Evolutionary conservation across 2,113 vertebrate genomes (phyloP), one percentile per base, ranked within the genome.

Genomic region (Elanoides forficatus): DNA sequence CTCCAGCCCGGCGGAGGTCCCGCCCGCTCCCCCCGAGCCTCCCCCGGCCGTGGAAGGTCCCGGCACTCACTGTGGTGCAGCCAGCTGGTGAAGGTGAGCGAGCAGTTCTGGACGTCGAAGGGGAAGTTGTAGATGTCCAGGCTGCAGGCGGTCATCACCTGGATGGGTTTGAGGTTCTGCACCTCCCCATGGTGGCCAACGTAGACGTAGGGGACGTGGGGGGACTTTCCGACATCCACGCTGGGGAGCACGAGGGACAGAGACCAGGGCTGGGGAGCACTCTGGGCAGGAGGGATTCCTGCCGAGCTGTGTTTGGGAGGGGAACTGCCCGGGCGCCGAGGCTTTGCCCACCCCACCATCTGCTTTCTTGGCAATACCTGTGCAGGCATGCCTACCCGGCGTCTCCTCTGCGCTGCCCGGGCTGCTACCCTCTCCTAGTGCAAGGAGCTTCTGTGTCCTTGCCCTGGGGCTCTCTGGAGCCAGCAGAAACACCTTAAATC

Each of bases 71-170:
- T 99, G 89, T 99, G 99, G 81, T 99, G 99, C 32, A 99, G 98
- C 99, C 99, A 99, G 96, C 99, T 99, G 97, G 99, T 99, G 97
- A 99, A 99, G 80, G 99, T 99, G 38, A 99, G 98, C 0, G 99
- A 99, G 95, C 99, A 99, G 94, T 99, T 99, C 98, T 99, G 99
- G 27, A 99, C 98, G 7, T 99, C 99, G 9, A 99, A 99, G 12
- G 99, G 99, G 96, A 99, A 99, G 98, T 99, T 99, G 96, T 99
- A 99, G 98, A 99, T 99, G 96, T 99, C 99, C 32, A 99, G 98
- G 75, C 99, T 99, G 88, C 99, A 99, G 80, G 99, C 99, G 0
- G 99, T 99, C 89, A 99, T 99, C 88, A 99, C 99, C 96, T 99
- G 99, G 93, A 99, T 99, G 75, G 99, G 99, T 81, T 99, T 99